Base-by-base conservation (phyloP, 2,888 invertebrate genomes). In the Volucella inanis region DNA sequence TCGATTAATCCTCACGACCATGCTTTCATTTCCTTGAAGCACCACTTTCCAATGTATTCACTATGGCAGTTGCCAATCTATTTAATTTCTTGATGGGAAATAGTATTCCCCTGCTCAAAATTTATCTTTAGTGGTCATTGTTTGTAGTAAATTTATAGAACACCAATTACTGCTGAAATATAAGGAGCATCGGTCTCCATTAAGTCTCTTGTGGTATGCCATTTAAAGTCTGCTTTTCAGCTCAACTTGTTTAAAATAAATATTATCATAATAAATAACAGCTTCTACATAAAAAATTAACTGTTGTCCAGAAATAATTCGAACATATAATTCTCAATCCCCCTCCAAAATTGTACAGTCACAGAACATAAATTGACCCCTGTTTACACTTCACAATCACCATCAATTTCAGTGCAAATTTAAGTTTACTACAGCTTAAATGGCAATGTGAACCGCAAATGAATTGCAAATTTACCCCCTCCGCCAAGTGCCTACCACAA, bases 391-490 rank as follows among this genome's bases (percentile, higher is more conserved):
- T 38, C 6, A 45, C 38, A 59, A 76, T 61, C 52, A 62, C 55
- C 54, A 43, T 57, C 57, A 43, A 52, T 65, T 22, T 59, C 14
- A 18, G 38, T 67, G 12, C 39, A 41, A 11, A 67, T 65, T 74
- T 67, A 67, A 79, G 45, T 31, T 22, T 61, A 11, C 38, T 47
- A 39, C 52, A 14, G 38, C 15, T 64, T 78, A 47, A 62, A 61
- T 22, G 31, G 52, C 54, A 47, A 59, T 59, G 59, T 72, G 61
- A 12, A 68, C 47, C 55, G 55, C 74, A 80, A 80, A 74, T 75
- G 74, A 55, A 80, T 80, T 80, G 74, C 38, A 68, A 65, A 67
- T 62, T 55, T 55, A 67, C 64, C 64, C 45, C 3, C 38, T 55
- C 50, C 49, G 45, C 6, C 6, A 31, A 31, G 31, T 31, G 31